Base-by-base conservation (phyloP, 1,140 invertebrate species). In the Liolophura sinensis region DNA sequence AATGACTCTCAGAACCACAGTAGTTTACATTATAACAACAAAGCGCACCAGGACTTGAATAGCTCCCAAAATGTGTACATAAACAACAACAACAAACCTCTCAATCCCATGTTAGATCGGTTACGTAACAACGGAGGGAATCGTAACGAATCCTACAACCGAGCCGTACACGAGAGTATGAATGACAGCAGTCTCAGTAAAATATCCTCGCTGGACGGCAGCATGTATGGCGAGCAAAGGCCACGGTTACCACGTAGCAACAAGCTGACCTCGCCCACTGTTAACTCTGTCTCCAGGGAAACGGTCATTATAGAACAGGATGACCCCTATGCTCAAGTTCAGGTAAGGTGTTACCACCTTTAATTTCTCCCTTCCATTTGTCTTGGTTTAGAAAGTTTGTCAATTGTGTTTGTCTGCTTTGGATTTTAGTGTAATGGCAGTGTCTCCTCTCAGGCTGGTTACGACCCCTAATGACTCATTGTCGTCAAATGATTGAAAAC, bases 101-200 rank as follows among this genome's bases (percentile, higher is more conserved):
- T 58, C 1, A 72, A 67, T 62, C 20, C 54, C 16, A 63, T 69
- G 47, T 50, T 72, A 62, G 67, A 72, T 48, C 46, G 71, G 20
- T 48, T 72, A 24, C 61, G 67, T 56, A 60, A 69, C 62, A 31
- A 50, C 47, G 57, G 40, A 61, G 69, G 70, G 57, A 61, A 78
- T 14, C 31, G 76, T 46, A 79, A 79, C 65, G 74, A 74, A 48
- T 79, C 78, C 0, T 79, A 81, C 62, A 77, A 71, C 22, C 66
- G 68, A 40, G 79, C 79, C 20, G 76, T 75, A 12, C 70, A 74
- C 67, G 79, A 80, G 48, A 79, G 76, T 66, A 71, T 78, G 47
- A 70, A 70, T 24, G 71, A 75, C 25, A 66, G 66, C 68, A 47
- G 20, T 24, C 16, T 11, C n/a, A 24, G 24, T 54, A 40, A 40